Evolutionary conservation across 2,113 vertebrate species (phyloP).

Genomic region (Erythrolamprus reginae): DNA sequence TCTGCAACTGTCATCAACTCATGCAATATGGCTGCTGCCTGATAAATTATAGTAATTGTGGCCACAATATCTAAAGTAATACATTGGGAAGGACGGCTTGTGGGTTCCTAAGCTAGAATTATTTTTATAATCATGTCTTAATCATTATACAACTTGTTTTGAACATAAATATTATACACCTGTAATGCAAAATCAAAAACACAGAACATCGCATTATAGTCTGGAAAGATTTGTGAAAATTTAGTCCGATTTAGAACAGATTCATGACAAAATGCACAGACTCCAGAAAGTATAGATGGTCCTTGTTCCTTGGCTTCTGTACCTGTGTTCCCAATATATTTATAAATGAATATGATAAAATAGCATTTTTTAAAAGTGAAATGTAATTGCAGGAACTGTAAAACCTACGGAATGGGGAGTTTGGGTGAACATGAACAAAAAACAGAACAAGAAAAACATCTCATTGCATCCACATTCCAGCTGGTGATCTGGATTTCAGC

Average conservation of each 20-base stretch:
- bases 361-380: neutral
- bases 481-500: conserved; percentile 57
- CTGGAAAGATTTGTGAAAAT: neutral
- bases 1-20: neutral
- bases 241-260: neutral
- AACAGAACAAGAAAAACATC: no score
- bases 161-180: neutral
- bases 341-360: neutral
- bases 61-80: neutral
- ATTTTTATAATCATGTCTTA: neutral
- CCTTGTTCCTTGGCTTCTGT: neutral
- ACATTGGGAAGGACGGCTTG: neutral
- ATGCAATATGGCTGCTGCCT: neutral
- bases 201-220: neutral
- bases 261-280: neutral
- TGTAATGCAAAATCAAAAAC: neutral
- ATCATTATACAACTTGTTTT: neutral
- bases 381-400: neutral
- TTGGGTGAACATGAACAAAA: neutral
- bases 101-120: neutral
- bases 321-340: neutral
- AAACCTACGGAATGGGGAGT: neutral
- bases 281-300: neutral
- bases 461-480: conserved; percentile 49
- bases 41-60: neutral